Conservation (phyloP, 2,888 invertebrate genomes). For the Patella depressa region DNA sequence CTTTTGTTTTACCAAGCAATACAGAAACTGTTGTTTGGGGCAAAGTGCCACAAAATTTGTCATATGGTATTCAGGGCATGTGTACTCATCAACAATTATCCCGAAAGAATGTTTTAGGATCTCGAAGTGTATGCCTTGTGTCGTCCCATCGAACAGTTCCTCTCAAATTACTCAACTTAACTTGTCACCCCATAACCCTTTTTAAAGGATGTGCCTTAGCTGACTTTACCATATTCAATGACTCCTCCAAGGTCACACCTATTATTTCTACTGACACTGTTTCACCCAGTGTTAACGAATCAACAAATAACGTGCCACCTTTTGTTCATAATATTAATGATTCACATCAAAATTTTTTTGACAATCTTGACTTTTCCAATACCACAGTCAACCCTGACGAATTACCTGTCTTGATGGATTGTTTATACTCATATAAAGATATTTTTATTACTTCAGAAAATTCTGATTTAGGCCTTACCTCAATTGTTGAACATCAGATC, state of each 20-base stretch:
- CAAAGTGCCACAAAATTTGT: neutral
- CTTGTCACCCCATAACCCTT: neutral
- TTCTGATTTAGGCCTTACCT: neutral
- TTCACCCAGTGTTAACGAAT: neutral
- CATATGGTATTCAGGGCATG: neutral
- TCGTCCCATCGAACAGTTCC: no score
- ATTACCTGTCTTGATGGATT: neutral
- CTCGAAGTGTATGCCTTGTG: neutral
- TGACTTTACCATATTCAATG: neutral
- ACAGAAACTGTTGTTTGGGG: neutral
- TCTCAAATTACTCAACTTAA: no score
- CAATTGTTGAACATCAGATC: conserved; percentile 2
- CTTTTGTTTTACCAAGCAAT: neutral
- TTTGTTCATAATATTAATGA: neutral
- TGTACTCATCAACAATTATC: neutral
- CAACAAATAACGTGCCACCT: neutral
- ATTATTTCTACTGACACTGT: neutral
- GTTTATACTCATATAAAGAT: neutral
- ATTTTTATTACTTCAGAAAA: neutral
- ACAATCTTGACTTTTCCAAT: neutral
- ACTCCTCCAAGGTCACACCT: neutral
- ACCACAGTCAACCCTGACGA: neutral
- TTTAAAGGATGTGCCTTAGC: neutral
- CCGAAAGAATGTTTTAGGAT: conserved; percentile 1
- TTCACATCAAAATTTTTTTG: neutral